phyloP scores from a whole-genome alignment of 2,888 invertebrate species.

The Parnassius mnemosyne region DNA sequence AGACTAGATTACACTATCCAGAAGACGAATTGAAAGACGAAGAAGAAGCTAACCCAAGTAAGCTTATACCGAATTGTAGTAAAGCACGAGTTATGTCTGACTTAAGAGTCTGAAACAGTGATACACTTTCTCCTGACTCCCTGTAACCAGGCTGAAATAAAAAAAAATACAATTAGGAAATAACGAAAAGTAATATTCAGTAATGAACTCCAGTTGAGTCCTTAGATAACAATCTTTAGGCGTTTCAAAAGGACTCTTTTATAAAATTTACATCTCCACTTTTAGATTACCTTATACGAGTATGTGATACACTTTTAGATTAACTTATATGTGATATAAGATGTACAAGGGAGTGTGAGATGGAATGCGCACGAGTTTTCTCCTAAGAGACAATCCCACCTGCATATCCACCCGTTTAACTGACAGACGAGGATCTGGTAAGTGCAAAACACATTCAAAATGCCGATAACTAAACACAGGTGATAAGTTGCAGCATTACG shows the following conservation, averaged over 20 bases:
- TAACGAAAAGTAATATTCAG: not conserved
- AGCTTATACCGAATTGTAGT: constrained; percentile 56
- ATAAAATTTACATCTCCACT: not conserved
- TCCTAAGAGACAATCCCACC: not conserved
- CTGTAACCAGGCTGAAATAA: constrained; percentile 8
- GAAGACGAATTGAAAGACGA: constrained; percentile 40
- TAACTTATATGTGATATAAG: no score
- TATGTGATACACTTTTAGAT: no score
- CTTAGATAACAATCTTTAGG: not conserved
- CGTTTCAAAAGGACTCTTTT: not conserved
- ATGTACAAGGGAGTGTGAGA: not conserved
- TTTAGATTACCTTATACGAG: no score
- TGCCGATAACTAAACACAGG: not conserved
- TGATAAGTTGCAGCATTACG: no score
- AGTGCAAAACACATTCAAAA: not conserved
- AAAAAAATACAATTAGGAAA: not conserved
- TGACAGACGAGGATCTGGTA: not conserved
- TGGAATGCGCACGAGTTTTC: not conserved
- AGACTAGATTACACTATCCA: not conserved
- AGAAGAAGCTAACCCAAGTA: constrained; percentile 59
- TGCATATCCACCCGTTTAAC: not conserved
- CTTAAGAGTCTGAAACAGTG: constrained; percentile 60
- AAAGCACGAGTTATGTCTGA: constrained; percentile 60
- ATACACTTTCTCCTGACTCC: constrained; percentile 24
- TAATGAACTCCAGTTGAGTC: not conserved